Base-by-base conservation (phyloP, 2,888 invertebrate genomes). In the Callyntrura sp. region DNA sequence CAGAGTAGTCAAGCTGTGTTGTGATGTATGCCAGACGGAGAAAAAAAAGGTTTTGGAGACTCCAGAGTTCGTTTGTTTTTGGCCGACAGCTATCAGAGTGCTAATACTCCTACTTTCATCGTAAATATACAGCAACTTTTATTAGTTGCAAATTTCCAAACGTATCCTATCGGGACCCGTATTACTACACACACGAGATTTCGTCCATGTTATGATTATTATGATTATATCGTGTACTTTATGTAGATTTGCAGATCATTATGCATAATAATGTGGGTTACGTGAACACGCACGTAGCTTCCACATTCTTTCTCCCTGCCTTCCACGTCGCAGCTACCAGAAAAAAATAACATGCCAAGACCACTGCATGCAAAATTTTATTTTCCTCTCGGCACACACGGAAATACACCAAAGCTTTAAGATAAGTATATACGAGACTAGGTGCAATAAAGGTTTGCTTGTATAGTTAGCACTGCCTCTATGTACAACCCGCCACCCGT, bases 191-290 rank as follows among this genome's bases (percentile, higher is more conserved):
- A 57, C 85, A 17, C 0, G 62, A 48, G 76, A 60, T 85, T 65
- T 73, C 45, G 48, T 76, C 60, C 76, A 45, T 76, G 45, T 76
- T 62, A 62, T 12, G 55, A 85, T 62, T 43, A 85, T 85, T 85
- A 85, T 62, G 76, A 85, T 76, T 62, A 85, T 62, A 76, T 62
- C 76, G 43, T 51, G 62, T 62, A 76, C 55, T 76, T 76, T 28
- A 60, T 70, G 85, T 86, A 65, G 48, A 86, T 86, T 85, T 76
- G 85, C 85, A 85, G 76, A 76, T 85, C 85, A 86, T 78, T 79
- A 86, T 79, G 86, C 62, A 79, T 86, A 78, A 86, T 86, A 86
- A 79, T 43, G 51, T 51, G 79, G 51, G 51, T 79, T 73, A 82
- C 65, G 73, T 85, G 73, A 45, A 70, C 43, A 45, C 55, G 55